A percentile compares a stretch with the other conserved stretches of the same genome.
phyloP scores from a whole-genome alignment of 2,113 vertebrate species.

The Otus sunia region DNA sequence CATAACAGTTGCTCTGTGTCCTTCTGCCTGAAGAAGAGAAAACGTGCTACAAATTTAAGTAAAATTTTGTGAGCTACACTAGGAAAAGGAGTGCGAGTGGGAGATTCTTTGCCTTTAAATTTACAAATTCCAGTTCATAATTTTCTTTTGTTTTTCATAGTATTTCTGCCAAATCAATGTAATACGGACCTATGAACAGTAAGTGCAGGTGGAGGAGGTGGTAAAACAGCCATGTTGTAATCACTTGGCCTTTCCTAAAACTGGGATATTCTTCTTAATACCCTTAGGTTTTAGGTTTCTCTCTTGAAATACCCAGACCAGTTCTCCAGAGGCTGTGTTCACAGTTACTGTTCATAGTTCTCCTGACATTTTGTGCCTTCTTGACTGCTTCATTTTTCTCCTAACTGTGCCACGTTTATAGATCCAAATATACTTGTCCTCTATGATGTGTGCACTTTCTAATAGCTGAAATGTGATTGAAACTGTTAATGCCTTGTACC shows the following conservation, averaged over 20 bases:
- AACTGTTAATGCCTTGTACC: no score
- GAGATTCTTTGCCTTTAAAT: background rate
- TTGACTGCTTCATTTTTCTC: background rate
- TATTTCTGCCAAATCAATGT: background rate
- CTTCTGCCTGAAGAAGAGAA: background rate
- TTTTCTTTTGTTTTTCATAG: background rate
- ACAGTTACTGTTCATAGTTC: rapidly evolving
- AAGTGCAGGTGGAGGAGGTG: background rate
- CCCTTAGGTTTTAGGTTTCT: background rate
- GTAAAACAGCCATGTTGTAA: background rate
- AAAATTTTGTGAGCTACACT: background rate
- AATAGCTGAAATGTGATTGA: background rate
- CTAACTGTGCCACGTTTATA: background rate
- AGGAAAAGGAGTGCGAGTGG: background rate
- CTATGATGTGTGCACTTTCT: background rate
- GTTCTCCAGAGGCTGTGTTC: background rate
- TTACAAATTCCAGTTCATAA: background rate
- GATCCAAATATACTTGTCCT: background rate
- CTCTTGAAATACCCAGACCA: background rate
- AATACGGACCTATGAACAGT: background rate
- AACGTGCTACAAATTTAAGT: background rate
- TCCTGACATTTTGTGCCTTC: background rate
- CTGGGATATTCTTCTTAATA: background rate
- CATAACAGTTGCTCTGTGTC: background rate
- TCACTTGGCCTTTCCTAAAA: background rate